Evolutionary conservation across 2,888 invertebrate genomes (phyloP), one percentile per base, ranked within the genome.

Genomic region (Oligia latruncula): DNA sequence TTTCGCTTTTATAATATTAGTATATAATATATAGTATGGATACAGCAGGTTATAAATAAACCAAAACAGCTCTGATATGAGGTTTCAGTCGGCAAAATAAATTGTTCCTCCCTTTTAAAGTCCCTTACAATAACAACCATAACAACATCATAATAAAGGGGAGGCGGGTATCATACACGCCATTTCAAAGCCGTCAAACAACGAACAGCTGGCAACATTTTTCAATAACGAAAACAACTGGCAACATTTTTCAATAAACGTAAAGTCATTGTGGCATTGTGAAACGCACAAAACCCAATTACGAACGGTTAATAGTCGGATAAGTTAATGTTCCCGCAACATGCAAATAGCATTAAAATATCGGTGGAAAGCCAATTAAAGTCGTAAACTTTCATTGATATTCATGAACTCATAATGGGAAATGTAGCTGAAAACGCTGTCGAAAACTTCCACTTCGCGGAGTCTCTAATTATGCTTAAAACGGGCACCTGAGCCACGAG

Each of bases 321-420:
- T 91, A 92, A 93, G 90, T 93, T 93, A 94, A 95, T 93, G 93
- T 89, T 87, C 86, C 90, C 91, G 85, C 92, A 93, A 94, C 95
- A 94, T 94, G 94, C 94, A 94, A 95, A 95, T 94, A 91, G 90
- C 93, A 94, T 94, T 95, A 95, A 95, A 94, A 95, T 95, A 95
- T 94, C 89, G 92, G 92, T 88, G 90, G 93, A 89, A 91, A 90
- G 91, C 92, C 94, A 94, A 94, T 95, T 95, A 90, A 92, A 95
- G 92, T 93, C 93, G 92, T 93, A 93, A 94, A 94, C 93, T 95
- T 95, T 93, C 95, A 95, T 95, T 95, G 94, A 93, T 95, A 95
- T 95, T 94, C 94, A 95, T 94, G 92, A 92, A 91, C 89, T 91
- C 90, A 91, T 93, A 94, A 95, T 93, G 92, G 93, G 90, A 88